Conservation (phyloP, 1,140 invertebrate genomes). For the Pseudomyrmex gracilis region DNA sequence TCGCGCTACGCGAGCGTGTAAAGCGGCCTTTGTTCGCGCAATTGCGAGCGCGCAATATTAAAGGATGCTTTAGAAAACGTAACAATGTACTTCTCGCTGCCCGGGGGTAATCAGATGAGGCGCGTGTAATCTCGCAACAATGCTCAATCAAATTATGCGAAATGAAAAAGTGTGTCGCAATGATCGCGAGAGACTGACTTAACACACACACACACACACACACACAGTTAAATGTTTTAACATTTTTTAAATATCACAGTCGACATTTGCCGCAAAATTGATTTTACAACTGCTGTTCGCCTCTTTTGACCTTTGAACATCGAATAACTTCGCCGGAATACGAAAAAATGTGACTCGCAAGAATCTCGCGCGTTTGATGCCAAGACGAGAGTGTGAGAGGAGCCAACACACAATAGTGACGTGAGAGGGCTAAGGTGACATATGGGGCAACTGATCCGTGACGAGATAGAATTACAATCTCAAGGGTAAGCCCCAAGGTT, state of each 20-base stretch:
- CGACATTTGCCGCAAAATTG: neutral
- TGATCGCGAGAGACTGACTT: neutral
- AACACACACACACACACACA: too few relatives aligned
- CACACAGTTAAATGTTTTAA: too few relatives aligned
- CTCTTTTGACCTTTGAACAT: neutral
- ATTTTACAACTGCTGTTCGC: neutral
- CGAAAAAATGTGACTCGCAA: constrained; percentile 18
- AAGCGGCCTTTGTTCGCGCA: constrained; percentile 68
- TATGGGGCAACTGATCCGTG: constrained; percentile 68
- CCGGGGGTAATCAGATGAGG: constrained; percentile 40
- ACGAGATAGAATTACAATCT: constrained; percentile 69
- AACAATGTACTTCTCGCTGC: constrained; percentile 24
- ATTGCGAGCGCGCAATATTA: constrained; percentile 53
- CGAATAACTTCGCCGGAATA: neutral
- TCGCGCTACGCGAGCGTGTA: constrained; percentile 45
- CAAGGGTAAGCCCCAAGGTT: constrained; percentile 62
- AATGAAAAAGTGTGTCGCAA: constrained; percentile 11
- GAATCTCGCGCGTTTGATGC: constrained; percentile 65
- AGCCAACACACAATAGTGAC: constrained; percentile 34
- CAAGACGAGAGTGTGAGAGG: constrained; percentile 33
- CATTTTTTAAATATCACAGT: neutral
- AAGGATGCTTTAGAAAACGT: constrained; percentile 47
- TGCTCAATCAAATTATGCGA: neutral
- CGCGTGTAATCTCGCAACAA: constrained; percentile 30
- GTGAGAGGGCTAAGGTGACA: constrained; percentile 65